Evolutionary conservation across 2,888 invertebrate genomes (phyloP).

Genomic region (Agrypnus murinus): DNA sequence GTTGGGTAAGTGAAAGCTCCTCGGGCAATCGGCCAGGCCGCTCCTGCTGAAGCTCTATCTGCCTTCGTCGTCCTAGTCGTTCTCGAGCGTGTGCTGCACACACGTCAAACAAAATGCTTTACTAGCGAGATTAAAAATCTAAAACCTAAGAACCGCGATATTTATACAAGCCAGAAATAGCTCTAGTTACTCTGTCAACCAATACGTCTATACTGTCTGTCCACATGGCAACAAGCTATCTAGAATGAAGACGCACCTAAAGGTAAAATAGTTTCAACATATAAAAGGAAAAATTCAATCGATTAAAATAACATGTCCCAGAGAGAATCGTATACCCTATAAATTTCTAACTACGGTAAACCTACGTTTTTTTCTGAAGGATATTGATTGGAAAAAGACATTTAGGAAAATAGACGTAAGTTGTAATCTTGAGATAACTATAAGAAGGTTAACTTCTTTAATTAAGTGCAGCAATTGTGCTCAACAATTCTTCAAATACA

Average conservation of each 20-base stretch:
- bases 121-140: constrained; percentile 64
- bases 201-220: constrained; percentile 5
- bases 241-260: constrained; percentile 24
- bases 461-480: too few species aligned
- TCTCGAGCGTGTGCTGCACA: too few species aligned
- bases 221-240: constrained; percentile 25
- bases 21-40: constrained; percentile 67
- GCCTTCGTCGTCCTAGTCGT: too few species aligned
- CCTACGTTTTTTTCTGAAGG: too few species aligned
- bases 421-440: too few species aligned
- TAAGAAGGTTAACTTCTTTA: too few species aligned
- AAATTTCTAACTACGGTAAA: not conserved
- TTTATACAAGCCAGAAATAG: constrained; percentile 61
- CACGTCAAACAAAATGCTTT: constrained; percentile 53
- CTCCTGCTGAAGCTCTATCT: constrained; percentile 58
- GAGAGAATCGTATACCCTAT: constrained; percentile 13
- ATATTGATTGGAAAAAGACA: too few species aligned
- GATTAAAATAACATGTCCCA: constrained; percentile 33
- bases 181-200: constrained; percentile 60
- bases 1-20: constrained; percentile 65
- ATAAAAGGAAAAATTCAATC: constrained; percentile 28
- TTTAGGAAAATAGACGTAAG: too few species aligned
- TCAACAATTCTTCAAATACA: too few species aligned
- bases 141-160: constrained; percentile 59
- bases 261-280: constrained; percentile 26